Conservation (phyloP, 1,140 invertebrate species). For the Melipona quadrifasciata region DNA sequence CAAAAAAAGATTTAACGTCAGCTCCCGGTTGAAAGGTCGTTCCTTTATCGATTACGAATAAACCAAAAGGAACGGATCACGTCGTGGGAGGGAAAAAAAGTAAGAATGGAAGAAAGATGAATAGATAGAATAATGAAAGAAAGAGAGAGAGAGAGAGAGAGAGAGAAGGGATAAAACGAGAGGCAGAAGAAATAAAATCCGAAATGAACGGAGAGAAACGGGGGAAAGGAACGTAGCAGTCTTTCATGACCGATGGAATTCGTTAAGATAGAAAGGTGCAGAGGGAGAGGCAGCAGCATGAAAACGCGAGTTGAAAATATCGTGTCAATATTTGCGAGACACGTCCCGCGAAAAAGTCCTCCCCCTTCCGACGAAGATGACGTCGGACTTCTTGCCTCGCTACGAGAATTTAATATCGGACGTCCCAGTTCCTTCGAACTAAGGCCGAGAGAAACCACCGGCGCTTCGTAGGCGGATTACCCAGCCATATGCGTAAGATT, state of each 20-base stretch:
- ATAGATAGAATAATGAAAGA: no score
- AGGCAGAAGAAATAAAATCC: not conserved
- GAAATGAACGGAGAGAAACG: not conserved
- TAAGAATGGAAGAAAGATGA: not conserved
- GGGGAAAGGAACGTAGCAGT: constrained; percentile 9
- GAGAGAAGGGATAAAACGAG: not conserved
- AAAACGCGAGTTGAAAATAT: constrained; percentile 41
- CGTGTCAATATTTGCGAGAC: constrained; percentile 55
- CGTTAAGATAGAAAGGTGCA: constrained; percentile 17
- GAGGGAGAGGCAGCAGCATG: not conserved
- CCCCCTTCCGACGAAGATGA: constrained; percentile 30
- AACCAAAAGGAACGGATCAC: not conserved
- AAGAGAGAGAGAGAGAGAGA: not conserved
- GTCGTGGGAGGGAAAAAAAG: not conserved
- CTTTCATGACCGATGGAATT: constrained; percentile 43
- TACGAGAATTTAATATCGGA: constrained; percentile 62
- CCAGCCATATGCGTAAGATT: constrained; percentile 48
- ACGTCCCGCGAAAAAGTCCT: constrained; percentile 37
- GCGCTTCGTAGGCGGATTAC: constrained; percentile 44
- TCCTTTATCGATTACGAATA: constrained; percentile 26
- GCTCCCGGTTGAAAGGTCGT: constrained; percentile 34
- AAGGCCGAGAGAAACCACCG: constrained; percentile 22
- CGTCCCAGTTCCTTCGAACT: constrained; percentile 49
- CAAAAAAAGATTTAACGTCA: constrained; percentile 59
- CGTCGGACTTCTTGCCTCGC: constrained; percentile 44